Percentiles rank a stretch among this genome's conserved stretches.
Evolutionary conservation across 2,113 vertebrate species (phyloP).

Genomic region (Gavia stellata): DNA sequence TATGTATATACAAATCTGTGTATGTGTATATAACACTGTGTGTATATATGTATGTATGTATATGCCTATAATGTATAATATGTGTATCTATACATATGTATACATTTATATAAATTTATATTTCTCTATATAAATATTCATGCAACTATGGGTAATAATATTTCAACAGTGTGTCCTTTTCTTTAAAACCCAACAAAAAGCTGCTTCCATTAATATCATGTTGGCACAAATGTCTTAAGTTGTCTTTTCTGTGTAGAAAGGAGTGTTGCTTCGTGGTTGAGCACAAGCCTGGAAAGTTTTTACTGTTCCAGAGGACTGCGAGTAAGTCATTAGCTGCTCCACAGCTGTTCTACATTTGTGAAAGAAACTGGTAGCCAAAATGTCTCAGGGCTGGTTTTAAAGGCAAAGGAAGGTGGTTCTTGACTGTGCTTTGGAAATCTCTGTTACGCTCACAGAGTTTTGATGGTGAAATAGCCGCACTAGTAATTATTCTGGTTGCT

Average conservation of each 20-base stretch:
- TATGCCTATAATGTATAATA: conserved; percentile 48
- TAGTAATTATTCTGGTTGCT: background rate
- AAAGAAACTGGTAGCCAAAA: background rate
- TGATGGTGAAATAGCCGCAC: background rate
- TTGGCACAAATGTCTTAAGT: background rate
- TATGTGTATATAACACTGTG: conserved; percentile 37
- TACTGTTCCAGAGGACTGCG: background rate
- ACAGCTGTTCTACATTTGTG: background rate
- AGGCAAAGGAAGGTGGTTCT: background rate
- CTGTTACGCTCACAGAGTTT: background rate
- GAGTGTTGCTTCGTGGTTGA: background rate
- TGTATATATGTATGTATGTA: conserved; percentile 66
- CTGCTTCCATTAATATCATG: background rate
- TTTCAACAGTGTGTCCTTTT: background rate
- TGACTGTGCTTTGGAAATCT: background rate
- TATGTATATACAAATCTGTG: conserved; percentile 59
- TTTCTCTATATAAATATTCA: conserved; percentile 62
- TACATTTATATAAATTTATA: conserved; percentile 64
- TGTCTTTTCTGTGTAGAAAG: background rate
- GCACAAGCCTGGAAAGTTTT: background rate
- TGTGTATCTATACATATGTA: conserved; percentile 56
- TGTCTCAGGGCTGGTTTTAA: conserved; percentile 14
- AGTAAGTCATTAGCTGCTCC: background rate
- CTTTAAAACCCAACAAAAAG: background rate
- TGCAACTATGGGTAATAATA: background rate